Evolutionary conservation across 2,797 vertebrate genomes (phyloP), one percentile per base, ranked within the genome.

Genomic region (Pygocentrus nattereri): DNA sequence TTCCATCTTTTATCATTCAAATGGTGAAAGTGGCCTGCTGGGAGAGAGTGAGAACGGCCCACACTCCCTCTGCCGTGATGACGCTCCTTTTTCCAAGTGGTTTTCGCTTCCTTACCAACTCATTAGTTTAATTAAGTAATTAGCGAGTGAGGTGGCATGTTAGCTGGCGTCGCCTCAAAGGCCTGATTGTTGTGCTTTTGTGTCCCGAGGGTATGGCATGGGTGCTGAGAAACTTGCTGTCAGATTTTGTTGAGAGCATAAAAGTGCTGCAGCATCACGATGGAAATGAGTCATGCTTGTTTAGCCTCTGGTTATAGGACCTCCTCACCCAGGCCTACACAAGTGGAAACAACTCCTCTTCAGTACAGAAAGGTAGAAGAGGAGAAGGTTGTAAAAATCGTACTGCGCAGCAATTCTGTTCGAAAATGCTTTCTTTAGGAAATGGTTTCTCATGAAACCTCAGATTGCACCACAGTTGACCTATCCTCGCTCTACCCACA

Each of bases 111-210:
- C 5, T 81, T 19, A 87, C 89, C 88, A 91, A 86, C 87, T 90
- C 83, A 88, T 91, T 92, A 87, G 89, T 89, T 90, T 88, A 92
- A 91, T 90, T 88, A 88, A 89, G 88, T 88, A 89, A 89, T 91
- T 90, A 89, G 84, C 71, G 73, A 80, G 73, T 83, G 85, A 89
- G 88, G 90, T 91, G 87, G 47, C 85, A 80, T 87, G 87, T 79
- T 82, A 82, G 87, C 77, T 91, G 88, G 86, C 87, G 49, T 76
- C 61, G 52, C 52, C 82, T 90, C 84, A 86, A 84, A 84, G 83
- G 78, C 70, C 31, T 49, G 58, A 69, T 62, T 78, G 70, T 76
- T 80, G 68, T 71, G 69, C 47, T 70, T 41, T 80, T 78, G 62
- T 41, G 76, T 84, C 65, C 74, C 64, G 47, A 21, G 74, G 74